Conservation (phyloP, 2,797 vertebrate species). For the Anolis apletophallus region DNA sequence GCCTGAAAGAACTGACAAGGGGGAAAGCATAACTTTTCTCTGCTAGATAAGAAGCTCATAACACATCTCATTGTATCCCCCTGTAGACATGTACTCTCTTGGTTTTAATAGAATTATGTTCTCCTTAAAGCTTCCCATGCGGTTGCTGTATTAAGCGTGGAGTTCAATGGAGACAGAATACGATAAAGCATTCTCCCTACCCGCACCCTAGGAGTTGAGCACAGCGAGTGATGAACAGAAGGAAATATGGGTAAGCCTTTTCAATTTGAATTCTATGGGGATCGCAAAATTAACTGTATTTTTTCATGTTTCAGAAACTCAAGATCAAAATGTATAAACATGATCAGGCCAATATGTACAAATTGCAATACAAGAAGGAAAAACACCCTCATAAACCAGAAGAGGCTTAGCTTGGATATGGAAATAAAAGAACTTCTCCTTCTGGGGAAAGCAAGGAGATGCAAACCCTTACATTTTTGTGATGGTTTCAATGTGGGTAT, state of each 20-base stretch:
- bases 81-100: slow-evolving; percentile 71
- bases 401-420: no score
- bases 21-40: slow-evolving; percentile 69
- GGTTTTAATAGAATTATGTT: slow-evolving; percentile 81
- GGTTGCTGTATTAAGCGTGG: slow-evolving; percentile 64
- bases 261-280: slow-evolving; percentile 1
- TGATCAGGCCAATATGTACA: no score
- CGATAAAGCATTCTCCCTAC: slow-evolving; percentile 67
- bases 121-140: slow-evolving; percentile 80
- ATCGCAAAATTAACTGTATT: slow-evolving; percentile 43
- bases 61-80: slow-evolving; percentile 69
- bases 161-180: slow-evolving; percentile 77
- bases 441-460: no score
- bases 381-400: no score
- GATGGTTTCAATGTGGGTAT: no score
- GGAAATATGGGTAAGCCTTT: slow-evolving; percentile 23
- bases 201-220: slow-evolving; percentile 59
- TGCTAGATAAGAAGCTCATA: slow-evolving; percentile 73
- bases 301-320: no score
- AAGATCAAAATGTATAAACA: no score
- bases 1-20: slow-evolving; percentile 60
- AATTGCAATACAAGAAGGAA: no score
- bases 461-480: no score
- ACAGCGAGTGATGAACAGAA: slow-evolving; percentile 35
- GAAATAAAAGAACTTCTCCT: no score